These are phyloP conservation scores for Timandra comae DNA, from an alignment of 2,888 invertebrate species.

Conservation along the genomic window DNA sequence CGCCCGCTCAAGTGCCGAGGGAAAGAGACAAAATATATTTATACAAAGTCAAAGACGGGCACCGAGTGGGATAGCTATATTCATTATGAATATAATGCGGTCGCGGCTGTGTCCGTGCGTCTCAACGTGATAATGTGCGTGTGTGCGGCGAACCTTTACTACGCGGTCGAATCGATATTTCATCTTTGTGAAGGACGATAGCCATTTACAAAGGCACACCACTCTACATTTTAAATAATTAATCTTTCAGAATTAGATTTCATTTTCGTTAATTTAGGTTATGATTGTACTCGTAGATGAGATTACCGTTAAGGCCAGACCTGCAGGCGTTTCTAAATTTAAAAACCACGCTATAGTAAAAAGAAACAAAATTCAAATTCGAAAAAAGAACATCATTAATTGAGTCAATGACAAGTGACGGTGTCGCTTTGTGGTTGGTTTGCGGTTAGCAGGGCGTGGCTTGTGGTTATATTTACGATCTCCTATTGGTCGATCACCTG, in stretches of 20 bases:
- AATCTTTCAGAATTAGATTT: slow-evolving; percentile 5
- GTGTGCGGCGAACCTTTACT: slow-evolving; percentile 62
- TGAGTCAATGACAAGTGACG: slow-evolving; percentile 63
- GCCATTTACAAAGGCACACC: slow-evolving; percentile 14
- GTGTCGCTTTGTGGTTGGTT: slow-evolving; percentile 78
- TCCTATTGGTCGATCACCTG: slow-evolving; percentile 77
- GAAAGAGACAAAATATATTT: slow-evolving; percentile 72
- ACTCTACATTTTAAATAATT: slow-evolving; percentile 5
- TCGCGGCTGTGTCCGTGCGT: slow-evolving; percentile 69
- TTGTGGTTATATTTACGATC: slow-evolving; percentile 77
- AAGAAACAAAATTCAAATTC: slow-evolving; percentile 21
- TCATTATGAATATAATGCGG: slow-evolving; percentile 77
- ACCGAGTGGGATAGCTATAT: slow-evolving; percentile 74
- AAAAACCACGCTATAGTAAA: too few relatives aligned
- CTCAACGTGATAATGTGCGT: slow-evolving; percentile 42
- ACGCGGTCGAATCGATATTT: slow-evolving; percentile 69
- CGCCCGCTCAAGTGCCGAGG: slow-evolving; percentile 52
- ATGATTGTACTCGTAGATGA: too few relatives aligned
- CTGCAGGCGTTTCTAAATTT: too few relatives aligned
- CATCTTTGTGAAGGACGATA: slow-evolving; percentile 51
- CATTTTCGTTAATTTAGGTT: too few relatives aligned
- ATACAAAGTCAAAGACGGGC: slow-evolving; percentile 75
- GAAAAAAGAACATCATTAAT: slow-evolving; percentile 56
- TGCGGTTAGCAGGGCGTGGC: slow-evolving; percentile 81
- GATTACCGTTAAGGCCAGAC: too few relatives aligned